Evolutionary conservation across 2,888 invertebrate species (phyloP).

Genomic region (Timema cristinae): DNA sequence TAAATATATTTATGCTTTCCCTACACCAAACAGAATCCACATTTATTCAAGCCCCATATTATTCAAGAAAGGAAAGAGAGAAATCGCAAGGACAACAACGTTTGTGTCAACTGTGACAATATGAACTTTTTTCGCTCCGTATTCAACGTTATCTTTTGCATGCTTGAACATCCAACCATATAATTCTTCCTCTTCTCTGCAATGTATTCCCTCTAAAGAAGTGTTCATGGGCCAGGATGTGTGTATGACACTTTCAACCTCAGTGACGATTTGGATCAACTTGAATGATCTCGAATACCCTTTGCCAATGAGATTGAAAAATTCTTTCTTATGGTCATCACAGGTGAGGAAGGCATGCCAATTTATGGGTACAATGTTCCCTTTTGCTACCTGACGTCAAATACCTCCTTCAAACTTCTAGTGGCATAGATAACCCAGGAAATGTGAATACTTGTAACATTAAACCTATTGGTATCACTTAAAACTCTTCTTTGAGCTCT

Average conservation of each 20-base stretch:
- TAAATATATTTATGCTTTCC: conserved; percentile 1
- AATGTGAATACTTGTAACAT: too few relatives aligned
- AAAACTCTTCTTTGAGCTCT: background rate
- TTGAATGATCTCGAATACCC: too few relatives aligned
- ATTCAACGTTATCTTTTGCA: conserved; percentile 10
- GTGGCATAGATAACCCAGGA: background rate
- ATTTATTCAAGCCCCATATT: conserved; percentile 7
- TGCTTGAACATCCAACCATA: conserved; percentile 13
- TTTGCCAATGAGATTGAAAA: background rate
- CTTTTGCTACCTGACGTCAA: background rate
- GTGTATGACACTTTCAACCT: background rate
- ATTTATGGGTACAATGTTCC: background rate
- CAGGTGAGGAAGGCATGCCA: background rate
- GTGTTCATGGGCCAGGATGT: background rate
- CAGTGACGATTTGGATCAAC: background rate
- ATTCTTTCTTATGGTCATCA: background rate
- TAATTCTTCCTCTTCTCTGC: conserved; percentile 15
- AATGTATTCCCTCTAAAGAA: background rate
- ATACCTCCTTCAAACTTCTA: background rate
- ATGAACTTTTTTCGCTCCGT: background rate
- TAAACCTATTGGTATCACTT: too few relatives aligned
- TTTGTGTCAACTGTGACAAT: background rate
- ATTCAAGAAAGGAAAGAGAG: background rate
- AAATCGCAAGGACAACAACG: background rate
- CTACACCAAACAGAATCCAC: conserved; percentile 13